Base-by-base conservation (phyloP, 2,113 vertebrate species). In the Todiramphus saurophagus region DNA sequence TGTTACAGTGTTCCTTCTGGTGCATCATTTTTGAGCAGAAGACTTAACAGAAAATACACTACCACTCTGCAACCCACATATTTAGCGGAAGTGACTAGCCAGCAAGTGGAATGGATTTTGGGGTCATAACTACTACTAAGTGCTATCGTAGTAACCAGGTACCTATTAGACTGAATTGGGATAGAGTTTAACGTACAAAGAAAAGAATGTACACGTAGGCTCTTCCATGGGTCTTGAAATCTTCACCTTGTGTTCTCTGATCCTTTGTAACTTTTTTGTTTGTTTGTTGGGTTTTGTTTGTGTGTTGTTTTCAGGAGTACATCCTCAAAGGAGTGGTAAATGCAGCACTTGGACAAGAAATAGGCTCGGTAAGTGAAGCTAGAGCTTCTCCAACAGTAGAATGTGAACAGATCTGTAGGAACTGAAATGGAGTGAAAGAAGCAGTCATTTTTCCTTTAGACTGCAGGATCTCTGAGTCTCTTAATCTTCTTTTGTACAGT, bases 251-350 rank as follows among this genome's bases (percentile, higher is more conserved):
- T 91, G 41, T 75, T 92, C 43, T 94, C 67, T 90, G 28, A 90
- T 90, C 25, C 7, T 73, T 82, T 85, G 76, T 20, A 51, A 11
- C 31, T 83, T 33, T 16, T 48, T 31, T 43, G 55, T 53, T 53
- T 46, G 24, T 48, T 48, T 48, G 48, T 48, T 48, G 21, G 53
- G 10, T 64, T 19, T 68, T 81, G 73, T 30, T 33, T 44, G 27
- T 48, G 12, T 44, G 43, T 50, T 27, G 24, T 70, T 83, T 77
- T 20, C 83, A 99, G 99, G 99, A 99, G 81, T 99, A 99, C 63
- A 99, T 99, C 83, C 98, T 99, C 87, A 99, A 99, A 95, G 99
- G 99, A 72, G 99, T 99, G 69, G 99, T 99, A 70, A 99, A 99
- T 92, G 99, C 99, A 44, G 99, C 99, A 14, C 93, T 99, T 41